Conservation (phyloP, 2,797 vertebrate species). For the Myripristis jacobus region DNA sequence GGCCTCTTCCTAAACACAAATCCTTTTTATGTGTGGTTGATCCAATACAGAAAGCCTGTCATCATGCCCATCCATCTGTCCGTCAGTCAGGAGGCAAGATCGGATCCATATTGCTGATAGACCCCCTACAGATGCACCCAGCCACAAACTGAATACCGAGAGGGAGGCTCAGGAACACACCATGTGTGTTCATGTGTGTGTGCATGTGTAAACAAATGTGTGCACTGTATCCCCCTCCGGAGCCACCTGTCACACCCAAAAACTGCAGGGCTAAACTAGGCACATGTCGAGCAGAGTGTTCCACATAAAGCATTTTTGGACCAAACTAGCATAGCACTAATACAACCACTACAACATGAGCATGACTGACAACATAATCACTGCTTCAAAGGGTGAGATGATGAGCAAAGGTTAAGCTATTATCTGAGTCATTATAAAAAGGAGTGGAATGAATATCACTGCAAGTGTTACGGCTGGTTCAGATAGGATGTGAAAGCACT, state of each 20-base stretch:
- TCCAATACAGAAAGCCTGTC: conserved; percentile 49
- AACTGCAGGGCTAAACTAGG: background rate
- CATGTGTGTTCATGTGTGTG: conserved; percentile 11
- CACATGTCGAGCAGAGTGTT: background rate
- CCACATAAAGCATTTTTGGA: background rate
- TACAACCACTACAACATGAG: background rate
- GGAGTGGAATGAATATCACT: too few relatives aligned
- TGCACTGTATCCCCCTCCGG: background rate
- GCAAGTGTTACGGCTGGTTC: background rate
- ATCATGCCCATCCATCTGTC: conserved; percentile 44
- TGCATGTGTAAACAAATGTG: background rate
- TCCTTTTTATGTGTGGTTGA: background rate
- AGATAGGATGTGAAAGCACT: too few relatives aligned
- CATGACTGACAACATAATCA: background rate
- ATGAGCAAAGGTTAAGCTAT: background rate
- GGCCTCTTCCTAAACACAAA: background rate
- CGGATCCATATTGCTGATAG: conserved; percentile 50
- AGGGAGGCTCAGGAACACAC: conserved; percentile 15
- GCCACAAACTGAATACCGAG: conserved; percentile 35
- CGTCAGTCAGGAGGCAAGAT: conserved; percentile 52
- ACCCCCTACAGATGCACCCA: conserved; percentile 49
- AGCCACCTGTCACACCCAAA: conserved; percentile 4
- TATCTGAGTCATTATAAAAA: background rate
- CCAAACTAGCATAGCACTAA: background rate
- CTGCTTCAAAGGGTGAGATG: background rate